Conservation (phyloP, 2,113 vertebrate genomes). For the Lophotis ruficrista region DNA sequence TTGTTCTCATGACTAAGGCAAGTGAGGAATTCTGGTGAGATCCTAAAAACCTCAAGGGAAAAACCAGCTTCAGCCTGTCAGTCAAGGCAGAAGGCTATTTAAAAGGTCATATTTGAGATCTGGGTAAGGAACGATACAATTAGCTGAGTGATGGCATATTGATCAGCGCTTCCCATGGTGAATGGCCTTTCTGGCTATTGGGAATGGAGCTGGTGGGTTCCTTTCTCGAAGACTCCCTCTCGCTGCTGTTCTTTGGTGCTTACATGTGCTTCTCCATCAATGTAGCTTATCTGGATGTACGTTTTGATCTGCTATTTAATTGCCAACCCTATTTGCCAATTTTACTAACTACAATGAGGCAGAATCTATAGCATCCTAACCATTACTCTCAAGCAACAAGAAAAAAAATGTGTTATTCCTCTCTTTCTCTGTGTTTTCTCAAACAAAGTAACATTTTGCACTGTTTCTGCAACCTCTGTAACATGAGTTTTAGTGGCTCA, state of each 20-base stretch:
- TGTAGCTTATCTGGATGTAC: not conserved
- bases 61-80: not conserved
- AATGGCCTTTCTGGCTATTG: not conserved
- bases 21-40: not conserved
- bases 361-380: not conserved
- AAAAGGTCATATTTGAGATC: not conserved
- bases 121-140: not conserved
- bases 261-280: not conserved
- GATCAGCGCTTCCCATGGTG: not conserved
- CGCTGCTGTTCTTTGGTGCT: not conserved
- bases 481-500: not conserved
- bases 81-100: not conserved
- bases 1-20: not conserved
- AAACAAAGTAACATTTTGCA: not conserved
- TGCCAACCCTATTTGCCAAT: not conserved
- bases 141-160: not conserved
- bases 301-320: not conserved
- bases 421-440: not conserved
- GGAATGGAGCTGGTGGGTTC: not conserved
- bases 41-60: not conserved
- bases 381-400: not conserved
- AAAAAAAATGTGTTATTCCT: not conserved
- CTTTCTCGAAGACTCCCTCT: not conserved
- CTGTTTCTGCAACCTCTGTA: not conserved
- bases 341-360: not conserved